Evolutionary conservation across 2,888 invertebrate species (phyloP), one percentile per base, ranked within the genome.

Genomic region (Scaptomyza tumidula): DNA sequence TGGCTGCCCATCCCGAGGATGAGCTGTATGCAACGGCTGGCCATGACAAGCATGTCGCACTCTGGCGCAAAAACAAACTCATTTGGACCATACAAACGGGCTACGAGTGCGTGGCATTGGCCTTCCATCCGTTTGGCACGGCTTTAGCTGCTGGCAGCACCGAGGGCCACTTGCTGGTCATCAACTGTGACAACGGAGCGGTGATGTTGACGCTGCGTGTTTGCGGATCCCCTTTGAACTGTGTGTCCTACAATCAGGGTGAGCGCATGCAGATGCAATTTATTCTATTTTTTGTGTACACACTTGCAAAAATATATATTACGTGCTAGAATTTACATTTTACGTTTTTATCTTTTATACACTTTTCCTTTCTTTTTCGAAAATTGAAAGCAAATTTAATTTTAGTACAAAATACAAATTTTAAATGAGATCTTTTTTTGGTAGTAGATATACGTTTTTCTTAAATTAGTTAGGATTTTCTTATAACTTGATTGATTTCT

Each of bases 11-110:
- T 92, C 97, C 98, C 0, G 97, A 97, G 80, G 97, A 97, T 88
- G 97, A 98, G 92, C 94, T 97, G 77, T 98, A 97, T 89, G 97
- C 98, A 1, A 97, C 98, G 0, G 98, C 98, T 1, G 98, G 98
- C 0, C 96, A 97, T 86, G 98, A 98, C 91, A 97, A 97, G 90
- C 96, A 96, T 82, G 96, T 98, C 71, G 97, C 97, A 3, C 93
- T 98, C 46, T 98, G 98, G 98, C 95, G 97, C 68, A 95, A 97
- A 66, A 97, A 97, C 90, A 97, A 97, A 92, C 93, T 97, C 11
- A 93, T 97, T 46, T 98, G 98, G 96, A 96, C 95, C 57, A 95
- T 96, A 43, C 96, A 97, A 93, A 96, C 97, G 90, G 95, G 97
- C 55, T 97, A 96, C 90, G 98, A 98, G 91, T 97, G 97, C 89